Evolutionary conservation across 2,797 vertebrate species (phyloP).

Genomic region (Centropyge bicolor): DNA sequence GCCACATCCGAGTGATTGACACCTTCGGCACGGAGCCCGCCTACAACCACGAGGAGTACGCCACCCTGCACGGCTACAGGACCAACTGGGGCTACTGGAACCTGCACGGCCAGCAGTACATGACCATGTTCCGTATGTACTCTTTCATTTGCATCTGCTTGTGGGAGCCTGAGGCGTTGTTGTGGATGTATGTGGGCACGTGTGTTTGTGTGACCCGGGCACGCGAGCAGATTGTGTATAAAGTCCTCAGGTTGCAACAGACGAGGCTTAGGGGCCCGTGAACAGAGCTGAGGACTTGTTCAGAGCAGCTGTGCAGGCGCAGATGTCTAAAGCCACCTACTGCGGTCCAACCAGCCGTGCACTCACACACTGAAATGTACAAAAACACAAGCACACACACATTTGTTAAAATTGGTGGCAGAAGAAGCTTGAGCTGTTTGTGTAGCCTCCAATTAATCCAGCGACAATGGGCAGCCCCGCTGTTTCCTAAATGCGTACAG

Average conservation of each 20-base stretch:
- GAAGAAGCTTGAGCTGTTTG: slow-evolving; percentile 39
- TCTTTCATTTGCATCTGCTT: not conserved
- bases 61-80: slow-evolving; percentile 92
- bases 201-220: slow-evolving; percentile 22
- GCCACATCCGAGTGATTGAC: slow-evolving; percentile 95
- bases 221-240: slow-evolving; percentile 44
- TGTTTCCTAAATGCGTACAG: slow-evolving; percentile 40
- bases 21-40: slow-evolving; percentile 97
- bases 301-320: slow-evolving; percentile 61
- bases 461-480: slow-evolving; percentile 9
- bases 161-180: not conserved
- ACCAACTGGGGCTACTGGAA: slow-evolving; percentile 99
- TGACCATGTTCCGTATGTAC: slow-evolving; percentile 93
- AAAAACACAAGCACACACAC: slow-evolving; percentile 10
- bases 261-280: slow-evolving; percentile 18
- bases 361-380: slow-evolving; percentile 11
- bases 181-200: not conserved
- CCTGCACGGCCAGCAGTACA: slow-evolving; percentile 94
- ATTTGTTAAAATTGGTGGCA: slow-evolving; percentile 35
- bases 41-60: slow-evolving; percentile 97
- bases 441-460: slow-evolving; percentile 50
- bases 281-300: slow-evolving; percentile 16
- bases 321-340: slow-evolving; percentile 55
- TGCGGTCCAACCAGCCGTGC: slow-evolving; percentile 16
- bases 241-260: slow-evolving; percentile 37